Evolutionary conservation across 23 tunicate species (phyloP), one percentile per base, ranked within the genome.

Genomic region (Halocynthia aurantium): DNA sequence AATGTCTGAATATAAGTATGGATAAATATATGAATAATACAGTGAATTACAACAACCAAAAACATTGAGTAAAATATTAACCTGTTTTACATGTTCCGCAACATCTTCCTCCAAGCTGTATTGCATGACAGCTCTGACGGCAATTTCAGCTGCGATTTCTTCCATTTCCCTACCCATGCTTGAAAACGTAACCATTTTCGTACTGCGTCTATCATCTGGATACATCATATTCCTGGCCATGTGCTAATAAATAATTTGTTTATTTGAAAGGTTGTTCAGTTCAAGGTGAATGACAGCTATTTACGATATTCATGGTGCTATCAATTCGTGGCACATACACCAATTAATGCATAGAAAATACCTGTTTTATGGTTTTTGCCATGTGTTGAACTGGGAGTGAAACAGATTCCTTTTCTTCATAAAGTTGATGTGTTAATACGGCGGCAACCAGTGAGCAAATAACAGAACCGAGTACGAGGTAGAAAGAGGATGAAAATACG

Each of bases 121-220:
- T 69, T 92, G 69, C 80, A 84, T 74, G 8, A 76, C 77, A 50
- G 98, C 92, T 22, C 85, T 82, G 21, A 92, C 98, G 62, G 93
- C 84, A 22, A 92, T 79, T 62, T 92, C 98, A 5, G 98, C 91
- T 6, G 98, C 98, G 0, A 76, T 76, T 82, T 92, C 98, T 64
- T 92, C 98, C 98, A 92, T 92, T 6, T 79, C 80, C 52, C 77
- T 76, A 7, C 62, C 50, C 98, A 92, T 92, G 62, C 92, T 86
- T 6, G 98, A 92, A 77, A 92, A 92, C 20, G 98, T 86, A 65
- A 92, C 82, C 98, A 92, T 92, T 70, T 92, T 92, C 19, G 88
- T 81, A 11, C 70, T 72, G 0, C 88, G 87, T 77, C 82, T 76
- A 79, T 92, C 88, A 69, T 82, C 85, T 17, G 98, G 98, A 75